phyloP scores from a whole-genome alignment of 2,113 vertebrate genomes.

The Amblyornis subalaris region DNA sequence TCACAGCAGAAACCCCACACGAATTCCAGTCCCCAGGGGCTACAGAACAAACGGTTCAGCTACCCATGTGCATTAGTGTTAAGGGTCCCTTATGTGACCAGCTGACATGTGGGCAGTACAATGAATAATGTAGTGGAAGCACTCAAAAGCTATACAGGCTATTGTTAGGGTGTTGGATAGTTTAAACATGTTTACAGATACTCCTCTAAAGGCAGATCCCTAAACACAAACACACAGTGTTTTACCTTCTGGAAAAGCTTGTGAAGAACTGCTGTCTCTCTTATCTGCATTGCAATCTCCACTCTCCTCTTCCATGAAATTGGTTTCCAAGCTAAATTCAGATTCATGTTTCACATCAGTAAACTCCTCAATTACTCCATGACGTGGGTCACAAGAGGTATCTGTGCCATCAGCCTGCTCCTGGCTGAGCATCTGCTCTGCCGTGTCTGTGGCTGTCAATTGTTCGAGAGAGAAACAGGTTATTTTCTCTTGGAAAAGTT shows the following conservation, averaged over 20 bases:
- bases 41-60: neutral
- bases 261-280: neutral
- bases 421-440: neutral
- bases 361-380: conserved; percentile 73
- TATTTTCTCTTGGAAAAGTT: neutral
- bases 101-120: neutral
- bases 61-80: neutral
- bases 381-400: neutral
- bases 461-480: neutral
- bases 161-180: neutral
- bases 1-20: neutral
- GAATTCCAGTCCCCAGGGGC: neutral
- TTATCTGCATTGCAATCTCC: neutral
- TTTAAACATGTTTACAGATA: neutral
- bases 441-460: neutral
- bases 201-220: neutral
- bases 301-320: conserved; percentile 77
- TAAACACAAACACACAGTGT: neutral
- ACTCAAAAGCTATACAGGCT: neutral
- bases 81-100: neutral
- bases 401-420: conserved; percentile 1
- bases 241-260: conserved; percentile 61
- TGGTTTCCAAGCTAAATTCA: conserved; percentile 90
- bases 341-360: conserved; percentile 84
- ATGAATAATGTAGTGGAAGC: neutral